These are phyloP conservation scores for Bubalus kerabau DNA, from an alignment of 2,113 vertebrate species.

Conservation along the genomic window DNA sequence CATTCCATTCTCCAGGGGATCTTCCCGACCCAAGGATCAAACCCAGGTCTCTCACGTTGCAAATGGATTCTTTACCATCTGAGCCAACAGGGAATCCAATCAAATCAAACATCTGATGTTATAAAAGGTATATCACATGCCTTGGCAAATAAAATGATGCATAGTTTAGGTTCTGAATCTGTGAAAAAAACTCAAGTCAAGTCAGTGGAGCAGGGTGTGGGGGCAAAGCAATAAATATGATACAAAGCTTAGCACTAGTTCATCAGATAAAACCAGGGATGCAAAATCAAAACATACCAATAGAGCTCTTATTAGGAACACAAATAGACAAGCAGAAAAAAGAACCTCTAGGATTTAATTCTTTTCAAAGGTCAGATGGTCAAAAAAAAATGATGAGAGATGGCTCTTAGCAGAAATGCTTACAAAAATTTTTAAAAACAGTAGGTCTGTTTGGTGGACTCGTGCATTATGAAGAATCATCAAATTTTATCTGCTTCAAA, in stretches of 20 bases:
- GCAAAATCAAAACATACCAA: not conserved
- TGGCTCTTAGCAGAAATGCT: not conserved
- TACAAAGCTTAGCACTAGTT: not conserved
- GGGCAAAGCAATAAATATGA: not conserved
- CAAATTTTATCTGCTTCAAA: not conserved
- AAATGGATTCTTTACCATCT: not conserved
- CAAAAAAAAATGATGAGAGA: not conserved
- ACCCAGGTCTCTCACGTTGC: not conserved
- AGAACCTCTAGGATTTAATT: not conserved
- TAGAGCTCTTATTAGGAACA: not conserved
- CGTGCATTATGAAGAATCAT: not conserved
- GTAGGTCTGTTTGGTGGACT: not conserved
- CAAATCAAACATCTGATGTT: not conserved
- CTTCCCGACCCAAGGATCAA: not conserved
- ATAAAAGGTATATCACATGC: not conserved
- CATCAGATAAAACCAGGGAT: not conserved
- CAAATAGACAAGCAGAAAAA: not conserved
- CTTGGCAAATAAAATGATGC: not conserved
- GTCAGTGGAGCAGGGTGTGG: not conserved
- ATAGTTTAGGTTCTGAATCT: not conserved
- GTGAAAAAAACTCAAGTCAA: not conserved
- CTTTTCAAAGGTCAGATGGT: not conserved
- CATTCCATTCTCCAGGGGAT: not conserved
- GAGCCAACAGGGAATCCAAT: not conserved
- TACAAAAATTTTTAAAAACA: not conserved